These are phyloP conservation scores for Coluber constrictor DNA, from an alignment of 2,797 vertebrate species.

Conservation along the genomic window DNA sequence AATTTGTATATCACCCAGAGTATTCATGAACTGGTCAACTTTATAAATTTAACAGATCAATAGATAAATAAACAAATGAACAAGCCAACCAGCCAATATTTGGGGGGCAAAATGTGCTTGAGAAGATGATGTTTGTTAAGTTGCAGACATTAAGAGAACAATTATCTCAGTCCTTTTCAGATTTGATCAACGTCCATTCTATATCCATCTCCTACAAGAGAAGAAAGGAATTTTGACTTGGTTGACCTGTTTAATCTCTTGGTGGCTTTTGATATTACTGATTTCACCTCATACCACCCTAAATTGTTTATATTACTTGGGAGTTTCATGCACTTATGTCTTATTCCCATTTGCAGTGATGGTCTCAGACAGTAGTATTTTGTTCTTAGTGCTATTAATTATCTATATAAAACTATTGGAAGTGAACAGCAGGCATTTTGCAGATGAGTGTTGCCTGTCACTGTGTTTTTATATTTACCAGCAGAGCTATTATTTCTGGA, in stretches of 20 bases:
- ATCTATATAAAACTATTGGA: background rate
- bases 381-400: background rate
- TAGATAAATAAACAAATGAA: background rate
- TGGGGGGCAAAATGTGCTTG: background rate
- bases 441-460: background rate
- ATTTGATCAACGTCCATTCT: background rate
- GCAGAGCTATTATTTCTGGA: too few species aligned
- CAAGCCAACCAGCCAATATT: background rate
- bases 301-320: background rate
- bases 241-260: background rate
- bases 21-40: background rate
- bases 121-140: background rate
- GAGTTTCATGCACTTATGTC: background rate
- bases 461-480: too few species aligned
- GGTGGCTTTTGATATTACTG: background rate
- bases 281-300: background rate
- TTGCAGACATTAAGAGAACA: background rate
- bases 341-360: background rate
- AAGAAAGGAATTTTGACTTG: background rate
- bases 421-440: background rate
- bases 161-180: background rate
- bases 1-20: background rate
- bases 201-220: background rate
- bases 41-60: background rate
- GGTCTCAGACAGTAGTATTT: background rate